Base-by-base conservation (phyloP, 2,113 vertebrate species). In the Onychostruthus taczanowskii region DNA sequence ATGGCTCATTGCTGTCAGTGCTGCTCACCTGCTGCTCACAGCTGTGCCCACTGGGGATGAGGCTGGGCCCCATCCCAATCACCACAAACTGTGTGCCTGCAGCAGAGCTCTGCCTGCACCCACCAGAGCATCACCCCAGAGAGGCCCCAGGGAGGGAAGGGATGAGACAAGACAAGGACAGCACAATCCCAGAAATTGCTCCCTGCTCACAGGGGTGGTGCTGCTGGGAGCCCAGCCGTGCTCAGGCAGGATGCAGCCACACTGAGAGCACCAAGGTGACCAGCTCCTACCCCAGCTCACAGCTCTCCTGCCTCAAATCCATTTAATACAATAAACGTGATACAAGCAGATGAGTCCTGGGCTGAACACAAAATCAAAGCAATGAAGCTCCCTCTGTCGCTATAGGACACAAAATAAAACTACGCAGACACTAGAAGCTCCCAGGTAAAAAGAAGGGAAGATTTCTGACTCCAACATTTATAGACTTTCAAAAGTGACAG, bases 171-270 rank as follows among this genome's bases (percentile, higher is more conserved):
- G 50, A 41, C 0, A 6, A 63, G 39, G 46, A 14, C 4, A 21
- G 39, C 0, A 0, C 35, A 37, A 67, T 26, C 37, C 27, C 47
- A 35, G 52, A 50, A 56, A 35, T 0, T 2, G 1, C 21, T 70
- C 55, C 59, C 49, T 73, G 44, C 49, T 73, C 49, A 16, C 3
- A 2, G 15, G 5, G 35, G 24, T 23, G 67, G 27, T 76, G 46
- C 37, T 2, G 2, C 46, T 2, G 0, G n/a, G 27, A 72, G 28
- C 31, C 27, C 69, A 68, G 33, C 0, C 1, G 20, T 11, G 37
- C 18, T 67, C 10, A 56, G 61, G 39, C 50, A 64, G 49, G 35
- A 81, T 37, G 30, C 3, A 26, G 52, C 27, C 75, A 53, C 23
- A 3, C 62, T 1, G 9, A 52, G 12, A 79, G 9, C 73, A 66